phyloP scores from a whole-genome alignment of 2,113 vertebrate genomes.

The Corvus cornix region DNA sequence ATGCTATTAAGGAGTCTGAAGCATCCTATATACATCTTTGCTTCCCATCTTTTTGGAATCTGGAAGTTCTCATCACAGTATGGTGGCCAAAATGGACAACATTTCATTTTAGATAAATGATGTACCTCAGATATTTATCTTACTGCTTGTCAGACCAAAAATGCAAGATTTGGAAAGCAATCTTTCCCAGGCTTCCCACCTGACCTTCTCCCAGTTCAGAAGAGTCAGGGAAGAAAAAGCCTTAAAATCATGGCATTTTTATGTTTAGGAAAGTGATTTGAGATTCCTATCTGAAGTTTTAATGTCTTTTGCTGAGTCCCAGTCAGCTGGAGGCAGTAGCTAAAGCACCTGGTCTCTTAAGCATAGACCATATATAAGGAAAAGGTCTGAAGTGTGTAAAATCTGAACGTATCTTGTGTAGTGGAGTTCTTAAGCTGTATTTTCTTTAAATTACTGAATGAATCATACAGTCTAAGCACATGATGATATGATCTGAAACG shows the following conservation, averaged over 20 bases:
- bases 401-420: not conserved
- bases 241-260: constrained; percentile 44
- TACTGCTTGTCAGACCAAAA: constrained; percentile 11
- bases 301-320: not conserved
- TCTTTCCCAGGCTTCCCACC: constrained; percentile 20
- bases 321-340: not conserved
- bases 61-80: constrained; percentile 1
- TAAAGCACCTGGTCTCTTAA: not conserved
- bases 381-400: not conserved
- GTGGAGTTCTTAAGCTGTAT: not conserved
- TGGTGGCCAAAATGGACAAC: not conserved
- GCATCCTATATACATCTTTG: not conserved
- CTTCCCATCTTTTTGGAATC: constrained; percentile 4
- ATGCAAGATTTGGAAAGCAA: constrained; percentile 23
- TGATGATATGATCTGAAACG: not conserved
- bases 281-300: not conserved
- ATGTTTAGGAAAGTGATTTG: not conserved
- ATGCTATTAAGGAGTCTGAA: not conserved
- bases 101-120: constrained; percentile 24
- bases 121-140: constrained; percentile 25
- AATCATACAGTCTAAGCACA: not conserved
- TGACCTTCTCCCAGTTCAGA: not conserved
- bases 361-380: not conserved
- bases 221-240: not conserved
- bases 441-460: not conserved